Evolutionary conservation across 2,113 vertebrate genomes (phyloP).

Genomic region (Crypturellus undulatus): DNA sequence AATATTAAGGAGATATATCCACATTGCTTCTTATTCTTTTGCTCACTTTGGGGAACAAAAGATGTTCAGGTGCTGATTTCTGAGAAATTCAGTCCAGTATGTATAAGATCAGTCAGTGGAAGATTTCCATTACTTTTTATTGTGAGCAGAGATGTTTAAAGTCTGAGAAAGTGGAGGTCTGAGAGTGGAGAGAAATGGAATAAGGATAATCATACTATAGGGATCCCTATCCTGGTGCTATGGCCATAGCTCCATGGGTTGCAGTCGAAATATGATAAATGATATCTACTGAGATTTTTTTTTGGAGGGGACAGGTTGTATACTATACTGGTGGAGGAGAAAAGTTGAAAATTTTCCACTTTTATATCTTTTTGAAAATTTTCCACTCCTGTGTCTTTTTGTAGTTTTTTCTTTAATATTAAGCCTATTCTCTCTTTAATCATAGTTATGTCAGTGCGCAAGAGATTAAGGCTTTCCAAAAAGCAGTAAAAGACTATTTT

Average conservation of each 20-base stretch:
- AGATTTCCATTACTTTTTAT: not conserved
- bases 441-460: not conserved
- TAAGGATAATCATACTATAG: not conserved
- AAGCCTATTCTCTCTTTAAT: not conserved
- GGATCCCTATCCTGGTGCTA: not conserved
- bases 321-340: accelerated
- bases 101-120: not conserved
- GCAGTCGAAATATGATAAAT: not conserved
- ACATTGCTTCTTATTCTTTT: not conserved
- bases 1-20: not conserved
- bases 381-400: not conserved
- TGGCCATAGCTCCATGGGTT: not conserved
- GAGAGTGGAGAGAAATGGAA: not conserved
- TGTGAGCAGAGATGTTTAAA: not conserved
- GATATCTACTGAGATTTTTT: not conserved
- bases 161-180: not conserved
- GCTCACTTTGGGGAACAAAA: not conserved
- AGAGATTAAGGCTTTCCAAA: not conserved
- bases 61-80: not conserved
- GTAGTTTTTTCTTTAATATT: not conserved
- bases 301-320: not conserved
- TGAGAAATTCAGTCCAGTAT: not conserved
- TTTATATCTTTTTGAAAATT: not conserved
- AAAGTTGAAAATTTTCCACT: not conserved
- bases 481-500: not conserved